Conservation (phyloP, 2,113 vertebrate genomes). For the Antennarius striatus region DNA sequence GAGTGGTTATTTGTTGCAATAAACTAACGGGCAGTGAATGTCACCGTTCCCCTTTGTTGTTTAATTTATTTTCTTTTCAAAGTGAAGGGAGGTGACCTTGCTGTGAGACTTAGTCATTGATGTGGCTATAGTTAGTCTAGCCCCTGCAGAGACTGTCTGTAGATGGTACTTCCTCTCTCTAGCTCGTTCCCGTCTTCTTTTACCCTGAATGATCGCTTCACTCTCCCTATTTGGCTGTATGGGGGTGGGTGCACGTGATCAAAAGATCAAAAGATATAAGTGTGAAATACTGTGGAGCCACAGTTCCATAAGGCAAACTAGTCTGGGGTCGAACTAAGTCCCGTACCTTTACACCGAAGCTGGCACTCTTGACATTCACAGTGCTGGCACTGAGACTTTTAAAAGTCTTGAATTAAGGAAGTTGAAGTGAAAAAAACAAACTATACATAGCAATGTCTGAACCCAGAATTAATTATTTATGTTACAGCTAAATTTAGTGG, state of each 20-base stretch:
- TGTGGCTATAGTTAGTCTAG: conserved; percentile 82
- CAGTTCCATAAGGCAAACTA: conserved; percentile 18
- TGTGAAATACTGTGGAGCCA: conserved; percentile 21
- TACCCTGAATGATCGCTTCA: conserved; percentile 36
- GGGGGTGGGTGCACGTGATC: conserved; percentile 35
- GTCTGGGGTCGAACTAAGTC: conserved; percentile 36
- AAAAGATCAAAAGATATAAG: conserved; percentile 50
- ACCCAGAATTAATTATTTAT: background rate
- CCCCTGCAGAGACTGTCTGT: conserved; percentile 79
- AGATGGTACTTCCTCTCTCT: conserved; percentile 66
- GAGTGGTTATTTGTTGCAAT: conserved; percentile 71
- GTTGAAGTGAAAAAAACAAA: too few relatives aligned
- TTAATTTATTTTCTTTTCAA: conserved; percentile 87
- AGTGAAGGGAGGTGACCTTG: conserved; percentile 81
- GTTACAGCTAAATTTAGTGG: background rate
- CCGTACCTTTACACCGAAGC: conserved; percentile 33
- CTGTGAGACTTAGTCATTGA: conserved; percentile 82
- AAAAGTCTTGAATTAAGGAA: background rate
- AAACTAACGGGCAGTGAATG: conserved; percentile 81
- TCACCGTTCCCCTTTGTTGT: conserved; percentile 84
- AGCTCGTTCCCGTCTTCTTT: conserved; percentile 48
- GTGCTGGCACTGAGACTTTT: background rate
- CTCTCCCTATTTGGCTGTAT: conserved; percentile 32
- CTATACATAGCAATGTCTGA: background rate
- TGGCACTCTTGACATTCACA: conserved; percentile 9